These are phyloP conservation scores for Siderastrea radians DNA, from an alignment of 92 coral and sea anemone species.

Conservation along the genomic window DNA sequence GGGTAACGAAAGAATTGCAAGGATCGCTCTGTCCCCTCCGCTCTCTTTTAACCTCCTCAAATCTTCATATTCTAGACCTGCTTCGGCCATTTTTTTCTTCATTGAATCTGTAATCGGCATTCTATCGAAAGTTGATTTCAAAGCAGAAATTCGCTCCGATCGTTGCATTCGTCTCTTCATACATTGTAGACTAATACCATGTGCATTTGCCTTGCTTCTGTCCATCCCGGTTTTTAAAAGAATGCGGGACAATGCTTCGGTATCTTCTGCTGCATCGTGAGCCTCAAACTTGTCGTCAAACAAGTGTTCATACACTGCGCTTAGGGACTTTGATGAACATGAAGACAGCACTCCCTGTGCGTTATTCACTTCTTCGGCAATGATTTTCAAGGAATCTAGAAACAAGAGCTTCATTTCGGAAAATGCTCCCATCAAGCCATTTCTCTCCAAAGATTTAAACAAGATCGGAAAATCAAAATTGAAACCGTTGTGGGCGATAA, in stretches of 20 bases:
- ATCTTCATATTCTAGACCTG: no score
- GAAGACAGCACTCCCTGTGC: neutral
- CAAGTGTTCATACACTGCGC: neutral
- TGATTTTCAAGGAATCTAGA: neutral
- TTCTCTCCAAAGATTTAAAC: neutral
- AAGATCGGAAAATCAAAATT: neutral
- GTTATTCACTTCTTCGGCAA: neutral
- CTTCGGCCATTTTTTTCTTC: no score
- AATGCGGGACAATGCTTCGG: neutral
- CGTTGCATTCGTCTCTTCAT: neutral
- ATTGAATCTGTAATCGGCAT: neutral
- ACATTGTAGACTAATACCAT: neutral
- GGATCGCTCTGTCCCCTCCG: no score
- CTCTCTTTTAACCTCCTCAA: no score
- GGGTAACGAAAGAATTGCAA: no score
- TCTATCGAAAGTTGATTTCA: neutral
- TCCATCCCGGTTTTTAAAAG: neutral
- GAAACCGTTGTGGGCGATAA: neutral
- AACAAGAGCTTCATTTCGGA: neutral
- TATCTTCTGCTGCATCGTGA: neutral
- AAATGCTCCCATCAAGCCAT: neutral
- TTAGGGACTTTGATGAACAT: neutral
- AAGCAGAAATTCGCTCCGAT: neutral
- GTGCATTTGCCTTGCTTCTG: neutral
- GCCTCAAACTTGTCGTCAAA: neutral